These are phyloP conservation scores for Seriola quinqueradiata DNA, from an alignment of 2,113 vertebrate species.

Conservation along the genomic window DNA sequence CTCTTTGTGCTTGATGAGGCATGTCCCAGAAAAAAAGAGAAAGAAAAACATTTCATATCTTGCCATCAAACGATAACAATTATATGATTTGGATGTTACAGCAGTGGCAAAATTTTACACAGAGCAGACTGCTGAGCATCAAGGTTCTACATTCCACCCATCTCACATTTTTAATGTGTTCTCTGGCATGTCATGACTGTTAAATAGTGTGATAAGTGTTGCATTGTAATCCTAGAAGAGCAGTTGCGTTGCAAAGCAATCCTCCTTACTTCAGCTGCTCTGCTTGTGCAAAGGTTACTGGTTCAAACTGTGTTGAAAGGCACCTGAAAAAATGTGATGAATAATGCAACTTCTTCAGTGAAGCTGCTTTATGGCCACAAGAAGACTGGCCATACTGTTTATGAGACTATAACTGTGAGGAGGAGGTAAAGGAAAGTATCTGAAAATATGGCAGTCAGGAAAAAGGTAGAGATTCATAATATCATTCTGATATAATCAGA, in stretches of 20 bases:
- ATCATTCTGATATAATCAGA: conserved; percentile 13
- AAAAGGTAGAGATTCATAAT: conserved; percentile 2
- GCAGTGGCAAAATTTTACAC: background rate
- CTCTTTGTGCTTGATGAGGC: conserved; percentile 56
- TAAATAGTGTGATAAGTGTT: background rate
- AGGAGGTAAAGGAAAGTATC: conserved; percentile 31
- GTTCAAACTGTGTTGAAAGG: conserved; percentile 18
- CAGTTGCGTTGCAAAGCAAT: background rate
- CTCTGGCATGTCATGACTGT: background rate
- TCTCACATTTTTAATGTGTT: background rate
- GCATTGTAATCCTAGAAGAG: background rate
- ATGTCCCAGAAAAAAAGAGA: background rate
- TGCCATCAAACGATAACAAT: conserved; percentile 15
- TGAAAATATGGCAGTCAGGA: conserved; percentile 5
- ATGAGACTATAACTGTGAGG: conserved; percentile 20
- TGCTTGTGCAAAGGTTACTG: conserved; percentile 27
- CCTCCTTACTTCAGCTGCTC: background rate
- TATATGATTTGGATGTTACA: conserved; percentile 7
- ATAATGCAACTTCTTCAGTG: conserved; percentile 23
- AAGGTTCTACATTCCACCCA: background rate
- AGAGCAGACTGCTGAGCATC: background rate
- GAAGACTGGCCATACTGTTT: conserved; percentile 29
- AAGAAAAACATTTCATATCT: conserved; percentile 28
- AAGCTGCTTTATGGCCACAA: conserved; percentile 16
- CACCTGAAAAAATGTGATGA: conserved; percentile 37